A percentile compares a stretch with the other conserved stretches of the same genome.
Evolutionary conservation across 2,797 vertebrate species (phyloP).

Genomic region (Mastacembelus armatus): DNA sequence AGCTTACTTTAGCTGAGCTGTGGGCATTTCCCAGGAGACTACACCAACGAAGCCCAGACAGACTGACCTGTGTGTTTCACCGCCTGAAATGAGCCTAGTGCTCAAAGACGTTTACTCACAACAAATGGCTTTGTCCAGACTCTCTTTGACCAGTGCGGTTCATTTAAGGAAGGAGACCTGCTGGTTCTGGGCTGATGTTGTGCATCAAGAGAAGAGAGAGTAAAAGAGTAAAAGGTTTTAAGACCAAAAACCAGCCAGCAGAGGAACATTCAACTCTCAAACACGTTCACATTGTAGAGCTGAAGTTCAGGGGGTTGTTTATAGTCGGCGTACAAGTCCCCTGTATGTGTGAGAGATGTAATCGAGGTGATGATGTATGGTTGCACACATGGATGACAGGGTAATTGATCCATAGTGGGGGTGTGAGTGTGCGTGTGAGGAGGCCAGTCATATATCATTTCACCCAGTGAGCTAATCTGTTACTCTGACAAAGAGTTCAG

Average conservation of each 20-base stretch:
- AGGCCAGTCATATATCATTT: conserved; percentile 75
- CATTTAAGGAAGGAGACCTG: conserved; percentile 52
- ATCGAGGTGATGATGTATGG: conserved; percentile 76
- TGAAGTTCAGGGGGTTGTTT: conserved; percentile 43
- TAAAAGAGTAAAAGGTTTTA: conserved; percentile 50
- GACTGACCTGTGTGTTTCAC: conserved; percentile 51
- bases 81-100: conserved; percentile 59
- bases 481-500: conserved; percentile 73
- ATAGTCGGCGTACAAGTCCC: conserved; percentile 14
- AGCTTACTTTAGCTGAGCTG: conserved; percentile 70
- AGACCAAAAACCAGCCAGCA: conserved; percentile 39
- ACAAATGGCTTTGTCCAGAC: conserved; percentile 69
- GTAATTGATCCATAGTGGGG: conserved; percentile 74
- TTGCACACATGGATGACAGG: conserved; percentile 67
- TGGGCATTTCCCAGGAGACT: conserved; percentile 70
- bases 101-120: conserved; percentile 68
- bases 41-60: conserved; percentile 48
- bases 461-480: conserved; percentile 75
- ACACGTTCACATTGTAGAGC: too few species aligned
- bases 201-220: conserved; percentile 40
- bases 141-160: conserved; percentile 56
- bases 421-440: conserved; percentile 63
- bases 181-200: conserved; percentile 33
- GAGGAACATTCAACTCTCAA: too few species aligned
- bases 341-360: conserved; percentile 59